Evolutionary conservation across 2,113 vertebrate genomes (phyloP).

Genomic region (Cheirogaleus medius): DNA sequence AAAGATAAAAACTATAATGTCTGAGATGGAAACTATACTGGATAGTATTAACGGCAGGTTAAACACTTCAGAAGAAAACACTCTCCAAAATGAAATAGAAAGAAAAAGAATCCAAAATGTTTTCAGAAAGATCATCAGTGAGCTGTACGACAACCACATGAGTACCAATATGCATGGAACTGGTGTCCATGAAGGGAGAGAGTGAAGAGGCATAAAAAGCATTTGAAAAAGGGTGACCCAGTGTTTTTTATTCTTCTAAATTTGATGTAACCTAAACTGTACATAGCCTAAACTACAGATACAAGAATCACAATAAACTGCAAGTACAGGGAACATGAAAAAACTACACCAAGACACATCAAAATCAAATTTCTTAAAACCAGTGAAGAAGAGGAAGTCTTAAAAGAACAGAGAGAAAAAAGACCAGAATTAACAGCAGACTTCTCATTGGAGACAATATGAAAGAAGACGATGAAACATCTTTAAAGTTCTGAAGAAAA

Average conservation of each 20-base stretch:
- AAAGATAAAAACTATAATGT: not conserved
- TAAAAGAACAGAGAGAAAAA: not conserved
- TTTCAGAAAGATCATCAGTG: not conserved
- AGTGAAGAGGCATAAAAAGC: too few relatives aligned
- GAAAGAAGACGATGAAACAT: not conserved
- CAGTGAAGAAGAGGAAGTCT: not conserved
- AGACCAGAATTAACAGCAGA: not conserved
- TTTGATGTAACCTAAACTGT: not conserved
- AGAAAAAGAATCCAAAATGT: not conserved
- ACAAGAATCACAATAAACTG: not conserved
- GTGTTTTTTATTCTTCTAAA: not conserved
- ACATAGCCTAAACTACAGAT: not conserved
- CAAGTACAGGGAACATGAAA: not conserved
- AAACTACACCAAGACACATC: not conserved
- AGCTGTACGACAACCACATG: not conserved
- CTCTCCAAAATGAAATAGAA: not conserved
- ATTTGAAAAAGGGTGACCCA: not conserved
- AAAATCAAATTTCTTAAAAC: not conserved
- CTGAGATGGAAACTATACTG: not conserved
- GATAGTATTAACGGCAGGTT: too few relatives aligned
- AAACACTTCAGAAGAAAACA: not conserved
- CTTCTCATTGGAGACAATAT: not conserved
- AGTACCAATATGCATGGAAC: rapidly evolving
- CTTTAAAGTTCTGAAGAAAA: not conserved
- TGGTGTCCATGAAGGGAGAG: not conserved